Conservation (phyloP, 2,113 vertebrate species). For the Andinoacara biseriatus region DNA sequence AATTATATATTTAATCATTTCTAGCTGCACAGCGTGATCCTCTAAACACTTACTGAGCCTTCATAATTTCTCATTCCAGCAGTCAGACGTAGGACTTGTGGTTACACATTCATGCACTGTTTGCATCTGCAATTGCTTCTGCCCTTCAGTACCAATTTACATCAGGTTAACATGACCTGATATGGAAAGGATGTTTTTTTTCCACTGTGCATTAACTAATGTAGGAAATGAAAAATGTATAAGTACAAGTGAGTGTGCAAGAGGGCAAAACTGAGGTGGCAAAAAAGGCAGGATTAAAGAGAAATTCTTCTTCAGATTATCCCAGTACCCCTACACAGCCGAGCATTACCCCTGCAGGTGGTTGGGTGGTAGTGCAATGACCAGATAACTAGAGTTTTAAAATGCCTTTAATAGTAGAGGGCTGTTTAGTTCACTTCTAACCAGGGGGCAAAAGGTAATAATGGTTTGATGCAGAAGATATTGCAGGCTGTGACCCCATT, state of each 20-base stretch:
- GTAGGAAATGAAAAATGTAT: not conserved
- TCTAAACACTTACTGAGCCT: conserved; percentile 1
- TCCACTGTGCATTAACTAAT: not conserved
- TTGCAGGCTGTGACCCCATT: conserved; percentile 72
- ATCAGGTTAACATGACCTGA: conserved; percentile 2
- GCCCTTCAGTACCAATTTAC: conserved; percentile 11
- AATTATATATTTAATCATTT: conserved; percentile 23
- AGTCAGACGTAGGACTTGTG: not conserved
- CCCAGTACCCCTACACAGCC: not conserved
- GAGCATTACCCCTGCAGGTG: conserved; percentile 47
- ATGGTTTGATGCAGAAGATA: conserved; percentile 70
- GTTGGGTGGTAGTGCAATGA: conserved; percentile 31
- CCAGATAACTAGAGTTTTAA: conserved; percentile 47
- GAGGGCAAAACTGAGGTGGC: conserved; percentile 5
- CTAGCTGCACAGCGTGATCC: conserved; percentile 24
- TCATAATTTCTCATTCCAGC: conserved; percentile 8
- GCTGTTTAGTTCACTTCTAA: conserved; percentile 60
- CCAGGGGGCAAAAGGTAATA: conserved; percentile 69
- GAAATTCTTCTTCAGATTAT: conserved; percentile 27
- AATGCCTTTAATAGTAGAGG: conserved; percentile 54
- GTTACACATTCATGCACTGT: conserved; percentile 1
- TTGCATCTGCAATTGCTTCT: conserved; percentile 11
- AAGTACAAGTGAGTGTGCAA: conserved; percentile 15
- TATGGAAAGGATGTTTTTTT: not conserved
- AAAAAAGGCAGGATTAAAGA: not conserved